Percentiles rank a stretch among this genome's conserved stretches.
phyloP scores from a whole-genome alignment of 2,888 invertebrate species.

The Podabrus alpinus region DNA sequence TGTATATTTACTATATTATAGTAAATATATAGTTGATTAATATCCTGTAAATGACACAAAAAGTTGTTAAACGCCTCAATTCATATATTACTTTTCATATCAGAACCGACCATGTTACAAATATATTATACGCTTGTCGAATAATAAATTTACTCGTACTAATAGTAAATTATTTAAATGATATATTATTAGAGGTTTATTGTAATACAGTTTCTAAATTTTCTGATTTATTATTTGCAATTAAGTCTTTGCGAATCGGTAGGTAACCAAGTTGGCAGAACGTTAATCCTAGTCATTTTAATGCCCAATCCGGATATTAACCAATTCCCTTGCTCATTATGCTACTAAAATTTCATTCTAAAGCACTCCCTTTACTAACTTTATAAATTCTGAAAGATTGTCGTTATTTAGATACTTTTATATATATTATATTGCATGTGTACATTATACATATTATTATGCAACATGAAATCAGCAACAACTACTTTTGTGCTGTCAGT shows the following conservation, averaged over 20 bases:
- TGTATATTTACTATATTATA: too few species aligned
- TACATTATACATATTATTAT: not conserved
- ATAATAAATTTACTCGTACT: not conserved
- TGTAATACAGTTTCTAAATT: conserved; percentile 24
- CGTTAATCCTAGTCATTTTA: conserved; percentile 45
- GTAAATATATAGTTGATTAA: too few species aligned
- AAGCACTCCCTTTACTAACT: conserved; percentile 16
- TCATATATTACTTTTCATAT: not conserved
- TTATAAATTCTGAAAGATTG: conserved; percentile 9
- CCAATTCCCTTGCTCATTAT: conserved; percentile 45
- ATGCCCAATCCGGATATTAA: conserved; percentile 47
- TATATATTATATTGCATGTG: not conserved
- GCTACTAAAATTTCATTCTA: conserved; percentile 32
- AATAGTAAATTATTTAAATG: not conserved
- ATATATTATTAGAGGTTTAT: not conserved
- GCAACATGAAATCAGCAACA: not conserved
- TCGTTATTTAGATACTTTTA: conserved; percentile 10
- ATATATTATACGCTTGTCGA: not conserved
- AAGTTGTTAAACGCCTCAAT: too few species aligned
- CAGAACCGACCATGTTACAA: not conserved
- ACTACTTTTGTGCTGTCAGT: not conserved
- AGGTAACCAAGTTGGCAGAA: conserved; percentile 37
- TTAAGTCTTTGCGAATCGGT: conserved; percentile 39
- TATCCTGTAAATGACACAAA: too few species aligned
- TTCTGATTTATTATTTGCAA: conserved; percentile 43